A percentile compares a stretch with the other conserved stretches of the same genome.
Conservation (phyloP, 35 echinoderm and acorn worm genomes). For the Strongylocentrotus purpuratus region DNA sequence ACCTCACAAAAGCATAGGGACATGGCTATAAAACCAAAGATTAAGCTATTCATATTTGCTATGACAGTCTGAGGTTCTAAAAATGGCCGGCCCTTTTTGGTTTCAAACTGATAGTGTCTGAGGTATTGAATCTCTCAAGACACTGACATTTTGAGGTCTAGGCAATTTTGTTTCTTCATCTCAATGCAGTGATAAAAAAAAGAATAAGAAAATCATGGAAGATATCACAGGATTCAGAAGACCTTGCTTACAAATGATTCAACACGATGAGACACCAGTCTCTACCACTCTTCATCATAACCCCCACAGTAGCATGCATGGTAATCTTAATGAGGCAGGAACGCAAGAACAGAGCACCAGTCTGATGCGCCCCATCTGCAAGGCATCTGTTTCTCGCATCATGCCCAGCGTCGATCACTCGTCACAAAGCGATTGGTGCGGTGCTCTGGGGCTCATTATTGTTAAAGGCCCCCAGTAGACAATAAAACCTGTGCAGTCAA, state of each 20-base stretch:
- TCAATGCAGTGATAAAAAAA: not conserved
- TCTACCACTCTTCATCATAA: not conserved
- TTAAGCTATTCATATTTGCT: not conserved
- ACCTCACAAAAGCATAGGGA: too few relatives aligned
- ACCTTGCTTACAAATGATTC: not conserved
- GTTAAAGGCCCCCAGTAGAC: slow-evolving; percentile 21
- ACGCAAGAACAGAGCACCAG: not conserved
- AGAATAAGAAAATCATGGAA: not conserved
- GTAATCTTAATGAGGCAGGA: not conserved
- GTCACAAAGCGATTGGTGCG: slow-evolving; percentile 24
- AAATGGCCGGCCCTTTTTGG: not conserved
- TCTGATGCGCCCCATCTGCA: slow-evolving; percentile 42
- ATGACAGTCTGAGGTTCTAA: not conserved
- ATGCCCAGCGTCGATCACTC: slow-evolving; percentile 26
- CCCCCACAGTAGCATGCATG: not conserved
- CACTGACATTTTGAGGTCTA: not conserved
- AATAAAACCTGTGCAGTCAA: not conserved
- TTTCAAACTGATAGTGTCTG: not conserved
- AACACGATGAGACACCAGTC: not conserved
- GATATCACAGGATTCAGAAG: not conserved
- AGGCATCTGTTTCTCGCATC: slow-evolving; percentile 39
- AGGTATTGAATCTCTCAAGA: not conserved
- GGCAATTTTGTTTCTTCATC: not conserved
- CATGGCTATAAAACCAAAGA: not conserved
- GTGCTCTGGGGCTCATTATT: not conserved